Base-by-base conservation (phyloP, 2,113 vertebrate species). In the Cyanoramphus novaezelandiae region DNA sequence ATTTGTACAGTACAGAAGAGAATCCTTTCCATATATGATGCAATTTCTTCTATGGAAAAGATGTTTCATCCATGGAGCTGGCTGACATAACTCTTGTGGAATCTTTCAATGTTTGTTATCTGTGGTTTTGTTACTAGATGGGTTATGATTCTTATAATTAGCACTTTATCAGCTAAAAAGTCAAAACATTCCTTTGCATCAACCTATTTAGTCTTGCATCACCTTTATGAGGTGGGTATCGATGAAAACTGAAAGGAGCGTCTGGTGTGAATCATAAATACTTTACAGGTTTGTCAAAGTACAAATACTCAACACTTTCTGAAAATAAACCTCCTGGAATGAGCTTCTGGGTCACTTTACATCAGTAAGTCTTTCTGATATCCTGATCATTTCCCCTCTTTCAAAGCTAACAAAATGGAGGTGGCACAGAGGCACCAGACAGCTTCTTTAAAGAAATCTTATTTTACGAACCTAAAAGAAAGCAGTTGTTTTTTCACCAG, bases 41-140 rank as follows among this genome's bases (percentile, higher is more conserved):
- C 80, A 96, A 67, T 65, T 88, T 83, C 86, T 96, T 94, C 93
- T 93, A 94, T 10, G 89, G 96, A 96, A 97, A 97, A 91, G 89
- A 86, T 72, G 55, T 64, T 92, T 94, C 93, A 95, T 64, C 74
- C 47, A 28, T 47, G 35, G 28, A 93, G 41, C 37, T 81, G n/a
- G 46, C 91, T 85, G 88, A 94, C 3, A 6, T 68, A 90, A 92
- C 57, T 88, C 44, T 67, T 69, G 69, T 44, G 60, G 69, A 95
- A 95, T 88, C 72, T 90, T 75, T 28, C 57, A 74, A 23, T 71
- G 62, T 71, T 92, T 91, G 50, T 79, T 92, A 93, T 82, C 88
- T 69, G 41, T 57, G 41, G 14, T 25, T 90, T 72, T 71, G 82
- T 88, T 92, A 75, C 80, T 41, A 93, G 31, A 90, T 0, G 2